phyloP scores from a whole-genome alignment of 2,113 vertebrate species.

The Stercorarius parasiticus region DNA sequence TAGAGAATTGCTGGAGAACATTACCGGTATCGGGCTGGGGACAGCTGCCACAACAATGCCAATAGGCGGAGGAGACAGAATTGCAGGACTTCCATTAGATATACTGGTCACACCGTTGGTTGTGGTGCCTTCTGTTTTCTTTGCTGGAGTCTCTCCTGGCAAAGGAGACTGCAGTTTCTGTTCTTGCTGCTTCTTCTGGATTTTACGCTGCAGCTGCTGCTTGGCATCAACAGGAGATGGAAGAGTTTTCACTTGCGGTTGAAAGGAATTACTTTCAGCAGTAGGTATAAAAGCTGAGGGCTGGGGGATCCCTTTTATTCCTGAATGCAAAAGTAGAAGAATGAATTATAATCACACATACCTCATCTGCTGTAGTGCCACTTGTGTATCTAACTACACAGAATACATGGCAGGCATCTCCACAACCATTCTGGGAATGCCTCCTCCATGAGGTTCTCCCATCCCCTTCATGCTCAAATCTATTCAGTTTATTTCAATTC shows the following conservation, averaged over 20 bases:
- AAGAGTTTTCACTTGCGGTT: constrained; percentile 89
- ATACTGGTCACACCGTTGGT: constrained; percentile 78
- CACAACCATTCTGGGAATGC: background rate
- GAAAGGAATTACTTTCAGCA: constrained; percentile 90
- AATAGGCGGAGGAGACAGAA: constrained; percentile 91
- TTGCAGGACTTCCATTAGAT: constrained; percentile 86
- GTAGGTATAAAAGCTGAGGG: constrained; percentile 91
- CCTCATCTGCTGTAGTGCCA: background rate
- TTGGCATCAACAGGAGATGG: constrained; percentile 93
- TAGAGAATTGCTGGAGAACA: background rate
- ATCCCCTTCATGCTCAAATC: background rate
- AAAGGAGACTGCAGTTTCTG: constrained; percentile 93
- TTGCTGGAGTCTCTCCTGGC: constrained; percentile 83
- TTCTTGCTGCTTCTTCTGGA: constrained; percentile 98
- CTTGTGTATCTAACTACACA: background rate
- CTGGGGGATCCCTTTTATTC: constrained; percentile 83
- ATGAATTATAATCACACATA: background rate
- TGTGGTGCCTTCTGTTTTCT: constrained; percentile 77
- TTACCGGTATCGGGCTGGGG: constrained; percentile 93
- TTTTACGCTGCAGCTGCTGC: constrained; percentile 97
- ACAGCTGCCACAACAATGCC: constrained; percentile 94
- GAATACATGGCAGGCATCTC: background rate
- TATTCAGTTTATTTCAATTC: background rate
- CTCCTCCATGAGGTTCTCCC: background rate
- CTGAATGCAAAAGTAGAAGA: constrained; percentile 69